A percentile compares a stretch with the other conserved stretches of the same genome.
Conservation (phyloP, 2,888 invertebrate species). For the Odontocerum albicorne region DNA sequence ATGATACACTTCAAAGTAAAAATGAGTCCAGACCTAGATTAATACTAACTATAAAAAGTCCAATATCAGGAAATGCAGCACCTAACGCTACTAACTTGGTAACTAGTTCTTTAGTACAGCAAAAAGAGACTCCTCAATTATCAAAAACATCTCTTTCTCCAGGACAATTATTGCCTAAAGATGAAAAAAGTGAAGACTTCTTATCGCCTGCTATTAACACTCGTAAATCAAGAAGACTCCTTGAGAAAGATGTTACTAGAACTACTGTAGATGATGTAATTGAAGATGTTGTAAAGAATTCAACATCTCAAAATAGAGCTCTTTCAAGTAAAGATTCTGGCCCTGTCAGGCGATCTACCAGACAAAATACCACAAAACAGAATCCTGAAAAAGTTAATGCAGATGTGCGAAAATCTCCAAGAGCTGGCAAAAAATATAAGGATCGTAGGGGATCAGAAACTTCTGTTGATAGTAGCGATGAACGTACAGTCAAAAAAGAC, state of each 20-base stretch:
- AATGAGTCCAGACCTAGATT: conserved; percentile 69
- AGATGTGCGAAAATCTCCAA: conserved; percentile 64
- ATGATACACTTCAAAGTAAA: conserved; percentile 47
- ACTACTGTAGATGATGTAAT: conserved; percentile 85
- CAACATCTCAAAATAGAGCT: conserved; percentile 46
- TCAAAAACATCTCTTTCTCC: conserved; percentile 41
- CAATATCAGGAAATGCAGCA: conserved; percentile 47
- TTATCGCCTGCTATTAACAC: conserved; percentile 68
- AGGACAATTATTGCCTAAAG: conserved; percentile 42
- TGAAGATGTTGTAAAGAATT: conserved; percentile 83
- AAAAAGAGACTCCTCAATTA: conserved; percentile 16
- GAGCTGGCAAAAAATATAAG: conserved; percentile 62
- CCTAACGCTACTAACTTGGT: conserved; percentile 41
- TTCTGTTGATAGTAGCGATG: conserved; percentile 64
- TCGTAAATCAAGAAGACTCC: conserved; percentile 77
- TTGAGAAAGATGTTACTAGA: conserved; percentile 74
- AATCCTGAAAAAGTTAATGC: conserved; percentile 42
- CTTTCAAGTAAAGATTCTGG: conserved; percentile 42
- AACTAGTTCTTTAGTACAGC: conserved; percentile 27
- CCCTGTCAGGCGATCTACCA: conserved; percentile 57
- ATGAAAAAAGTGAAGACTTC: conserved; percentile 62
- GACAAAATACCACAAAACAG: conserved; percentile 52
- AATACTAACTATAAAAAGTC: conserved; percentile 80
- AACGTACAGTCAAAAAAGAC: conserved; percentile 50
- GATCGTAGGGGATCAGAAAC: conserved; percentile 68